A percentile compares a stretch with the other conserved stretches of the same genome.
These are phyloP conservation scores for Anhinga anhinga DNA, from an alignment of 2,113 vertebrate genomes.

Conservation along the genomic window DNA sequence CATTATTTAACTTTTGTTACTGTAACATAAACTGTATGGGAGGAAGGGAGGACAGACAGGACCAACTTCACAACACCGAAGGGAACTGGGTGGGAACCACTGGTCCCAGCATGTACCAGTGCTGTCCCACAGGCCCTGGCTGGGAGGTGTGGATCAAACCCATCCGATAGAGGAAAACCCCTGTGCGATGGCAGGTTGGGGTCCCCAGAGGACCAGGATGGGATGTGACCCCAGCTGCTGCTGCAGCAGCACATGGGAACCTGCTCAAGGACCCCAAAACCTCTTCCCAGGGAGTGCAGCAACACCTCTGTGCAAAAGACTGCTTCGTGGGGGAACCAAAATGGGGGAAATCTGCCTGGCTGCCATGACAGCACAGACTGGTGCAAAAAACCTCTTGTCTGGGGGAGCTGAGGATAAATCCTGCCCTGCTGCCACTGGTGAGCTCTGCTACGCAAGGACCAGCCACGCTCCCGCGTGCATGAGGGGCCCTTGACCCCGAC, in stretches of 20 bases:
- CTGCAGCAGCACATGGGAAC: neutral
- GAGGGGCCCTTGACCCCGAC: accelerated
- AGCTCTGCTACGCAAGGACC: neutral
- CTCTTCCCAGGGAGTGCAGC: neutral
- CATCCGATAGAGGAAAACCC: neutral
- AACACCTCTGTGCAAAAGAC: constrained; percentile 8
- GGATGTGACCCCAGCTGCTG: neutral
- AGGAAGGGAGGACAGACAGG: neutral
- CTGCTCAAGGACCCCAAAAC: neutral
- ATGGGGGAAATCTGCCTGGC: neutral
- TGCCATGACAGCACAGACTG: neutral
- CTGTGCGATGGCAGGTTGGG: neutral
- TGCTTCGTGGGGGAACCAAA: neutral
- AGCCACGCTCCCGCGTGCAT: accelerated
- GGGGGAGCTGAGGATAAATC: neutral
- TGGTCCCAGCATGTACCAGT: neutral
- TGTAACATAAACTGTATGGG: neutral
- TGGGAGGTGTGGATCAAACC: neutral
- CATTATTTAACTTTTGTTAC: constrained; percentile 2
- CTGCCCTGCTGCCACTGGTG: neutral
- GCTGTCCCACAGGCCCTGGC: neutral
- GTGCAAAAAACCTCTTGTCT: neutral
- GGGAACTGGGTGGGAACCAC: neutral
- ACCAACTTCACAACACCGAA: accelerated
- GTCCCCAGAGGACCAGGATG: neutral